Conservation (phyloP, 2,888 invertebrate genomes). For the Melikaiella ostensackeni region DNA sequence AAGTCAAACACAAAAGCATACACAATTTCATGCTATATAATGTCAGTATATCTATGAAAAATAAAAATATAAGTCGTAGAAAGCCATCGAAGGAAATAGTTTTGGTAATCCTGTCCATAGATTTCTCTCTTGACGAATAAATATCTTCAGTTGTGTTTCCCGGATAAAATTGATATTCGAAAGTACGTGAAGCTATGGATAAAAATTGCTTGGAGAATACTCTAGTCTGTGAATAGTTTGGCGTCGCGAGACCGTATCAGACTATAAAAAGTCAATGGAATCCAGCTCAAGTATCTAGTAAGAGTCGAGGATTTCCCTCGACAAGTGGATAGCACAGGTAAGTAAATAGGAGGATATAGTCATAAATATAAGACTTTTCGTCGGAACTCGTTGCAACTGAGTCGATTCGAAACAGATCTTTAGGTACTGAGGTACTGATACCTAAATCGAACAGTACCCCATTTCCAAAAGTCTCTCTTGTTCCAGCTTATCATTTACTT, state of each 20-base stretch:
- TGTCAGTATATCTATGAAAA: too few relatives aligned
- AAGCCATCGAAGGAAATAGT: too few relatives aligned
- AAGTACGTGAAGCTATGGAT: not conserved
- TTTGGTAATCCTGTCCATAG: not conserved
- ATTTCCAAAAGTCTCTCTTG: not conserved
- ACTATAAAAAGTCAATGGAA: constrained; percentile 38
- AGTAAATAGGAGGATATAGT: constrained; percentile 13
- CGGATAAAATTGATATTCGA: constrained; percentile 1
- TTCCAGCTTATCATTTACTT: too few relatives aligned
- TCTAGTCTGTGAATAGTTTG: constrained; percentile 14
- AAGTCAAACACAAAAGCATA: too few relatives aligned
- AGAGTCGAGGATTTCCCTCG: constrained; percentile 44
- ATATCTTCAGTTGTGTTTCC: not conserved
- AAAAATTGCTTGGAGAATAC: constrained; percentile 9
- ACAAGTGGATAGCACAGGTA: constrained; percentile 45
- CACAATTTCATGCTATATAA: too few relatives aligned
- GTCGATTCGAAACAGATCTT: constrained; percentile 3
- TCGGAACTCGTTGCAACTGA: not conserved
- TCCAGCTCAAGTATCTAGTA: constrained; percentile 38
- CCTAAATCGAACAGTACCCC: too few relatives aligned
- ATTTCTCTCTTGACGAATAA: not conserved
- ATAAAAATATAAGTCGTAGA: too few relatives aligned
- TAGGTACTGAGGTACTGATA: not conserved
- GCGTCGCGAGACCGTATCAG: constrained; percentile 34
- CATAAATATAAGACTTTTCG: not conserved